Evolutionary conservation across 1,140 invertebrate species (phyloP).

Genomic region (Paraescarpia echinospica): DNA sequence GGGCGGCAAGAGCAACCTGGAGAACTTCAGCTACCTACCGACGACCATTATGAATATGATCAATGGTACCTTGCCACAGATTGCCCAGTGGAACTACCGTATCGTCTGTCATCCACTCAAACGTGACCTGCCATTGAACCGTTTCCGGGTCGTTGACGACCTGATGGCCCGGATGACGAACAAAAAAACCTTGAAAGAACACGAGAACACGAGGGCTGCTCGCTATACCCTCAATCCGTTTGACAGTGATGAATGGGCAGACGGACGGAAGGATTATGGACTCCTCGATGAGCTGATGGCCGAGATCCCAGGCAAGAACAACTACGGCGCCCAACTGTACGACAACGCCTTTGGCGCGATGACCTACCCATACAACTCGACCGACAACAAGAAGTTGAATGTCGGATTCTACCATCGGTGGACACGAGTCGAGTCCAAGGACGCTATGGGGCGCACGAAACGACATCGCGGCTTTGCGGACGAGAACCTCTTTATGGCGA

Average conservation of each 20-base stretch:
- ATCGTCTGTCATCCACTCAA: neutral
- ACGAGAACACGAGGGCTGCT: neutral
- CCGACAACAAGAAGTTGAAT: neutral
- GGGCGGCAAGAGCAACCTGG: conserved; percentile 10
- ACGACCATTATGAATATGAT: neutral
- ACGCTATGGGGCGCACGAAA: conserved; percentile 15
- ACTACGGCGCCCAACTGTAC: conserved; percentile 10
- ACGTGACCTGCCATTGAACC: conserved; percentile 4
- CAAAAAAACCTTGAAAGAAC: neutral
- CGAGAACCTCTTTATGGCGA: conserved; percentile 33
- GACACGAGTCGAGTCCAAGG: neutral
- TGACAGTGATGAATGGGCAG: no score
- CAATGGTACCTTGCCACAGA: conserved; percentile 10
- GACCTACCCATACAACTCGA: neutral
- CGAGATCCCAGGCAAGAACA: conserved; percentile 14
- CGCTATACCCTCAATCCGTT: neutral
- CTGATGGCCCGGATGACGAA: conserved; percentile 22
- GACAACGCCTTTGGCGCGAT: neutral
- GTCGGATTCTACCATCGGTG: neutral
- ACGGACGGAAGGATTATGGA: neutral
- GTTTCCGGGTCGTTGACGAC: conserved; percentile 41
- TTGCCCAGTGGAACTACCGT: conserved; percentile 18
- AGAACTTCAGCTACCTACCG: conserved; percentile 11
- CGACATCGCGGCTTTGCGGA: conserved; percentile 28
- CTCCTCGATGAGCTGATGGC: conserved; percentile 12